Evolutionary conservation across 2,113 vertebrate species (phyloP), one percentile per base, ranked within the genome.

Genomic region (Trachemys scripta): DNA sequence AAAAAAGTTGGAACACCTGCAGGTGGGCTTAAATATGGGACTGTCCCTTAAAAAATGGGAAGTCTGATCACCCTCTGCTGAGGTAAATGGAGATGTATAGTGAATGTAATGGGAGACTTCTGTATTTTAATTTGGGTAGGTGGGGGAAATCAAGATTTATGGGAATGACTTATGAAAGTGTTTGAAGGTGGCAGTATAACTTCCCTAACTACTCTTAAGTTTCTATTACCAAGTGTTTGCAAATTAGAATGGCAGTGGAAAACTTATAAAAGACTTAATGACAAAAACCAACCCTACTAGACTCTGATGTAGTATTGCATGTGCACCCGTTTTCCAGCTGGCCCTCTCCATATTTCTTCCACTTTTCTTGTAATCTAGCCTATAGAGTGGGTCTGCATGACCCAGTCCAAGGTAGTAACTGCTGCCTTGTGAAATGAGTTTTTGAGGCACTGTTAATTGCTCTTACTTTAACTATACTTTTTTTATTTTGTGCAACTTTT

Each of bases 151-250:
- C 25, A 57, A 92, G 25, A 27, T 31, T 65, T 22, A 94, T 24
- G 92, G 92, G 92, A 96, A 83, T 94, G 49, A 75, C 92, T 93
- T 96, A 92, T 50, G 87, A 90, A 87, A 97, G 12, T 19, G 38
- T 45, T 75, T 45, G 72, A 75, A 42, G 22, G 5, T 75, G 10
- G 72, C 10, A 45, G 72, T 25, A 25, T 12, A 75, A 45, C 19
- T 75, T 75, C n/a, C 22, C 10, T 42, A 42, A 38, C 38, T 75
- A 75, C 69, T 75, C n/a, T 75, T 22, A 24, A 42, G 38, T 75
- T 20, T 75, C 10, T 72, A 20, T 75, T 75, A 42, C 62, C 31
- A 65, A 75, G n/a, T 85, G 38, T 80, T 76, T 96, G 81, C 59
- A 87, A 91, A 82, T 91, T 65, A 86, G 91, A 97, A 82, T 19